phyloP scores from a whole-genome alignment of 2,113 vertebrate species.

The Protomyctophum bolini region DNA sequence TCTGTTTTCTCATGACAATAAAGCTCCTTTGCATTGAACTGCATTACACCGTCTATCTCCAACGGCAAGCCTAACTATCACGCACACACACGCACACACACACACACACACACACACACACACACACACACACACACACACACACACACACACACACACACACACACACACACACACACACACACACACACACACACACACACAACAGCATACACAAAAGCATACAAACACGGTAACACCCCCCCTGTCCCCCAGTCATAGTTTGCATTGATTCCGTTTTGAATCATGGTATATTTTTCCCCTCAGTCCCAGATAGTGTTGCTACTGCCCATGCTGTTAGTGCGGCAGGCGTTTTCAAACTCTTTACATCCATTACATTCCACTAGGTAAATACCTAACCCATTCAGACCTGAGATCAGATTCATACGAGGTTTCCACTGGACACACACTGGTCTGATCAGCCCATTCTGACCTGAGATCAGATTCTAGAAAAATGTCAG shows the following conservation, averaged over 20 bases:
- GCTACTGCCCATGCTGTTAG: constrained; percentile 74
- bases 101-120: background rate
- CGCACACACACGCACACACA: too few species aligned
- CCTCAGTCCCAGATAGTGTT: constrained; percentile 71
- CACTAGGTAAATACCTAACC: constrained; percentile 82
- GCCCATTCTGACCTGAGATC: too few species aligned
- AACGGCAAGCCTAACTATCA: too few species aligned
- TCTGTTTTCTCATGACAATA: too few species aligned
- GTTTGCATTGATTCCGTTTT: constrained; percentile 66
- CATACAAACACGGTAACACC: constrained; percentile 9
- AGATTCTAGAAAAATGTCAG: too few species aligned
- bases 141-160: constrained; percentile 12
- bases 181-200: constrained; percentile 9
- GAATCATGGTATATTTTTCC: constrained; percentile 66
- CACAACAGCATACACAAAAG: background rate
- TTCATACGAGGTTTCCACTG: too few species aligned
- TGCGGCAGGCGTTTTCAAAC: constrained; percentile 76
- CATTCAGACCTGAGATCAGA: too few species aligned
- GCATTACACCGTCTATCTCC: too few species aligned
- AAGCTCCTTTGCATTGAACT: too few species aligned
- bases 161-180: constrained; percentile 14
- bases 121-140: constrained; percentile 23
- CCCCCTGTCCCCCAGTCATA: constrained; percentile 38
- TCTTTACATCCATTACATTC: constrained; percentile 82
- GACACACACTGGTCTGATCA: too few species aligned